Evolutionary conservation across 53 echinoderm and acorn worm genomes (phyloP).

Genomic region (Zoroaster sp.): DNA sequence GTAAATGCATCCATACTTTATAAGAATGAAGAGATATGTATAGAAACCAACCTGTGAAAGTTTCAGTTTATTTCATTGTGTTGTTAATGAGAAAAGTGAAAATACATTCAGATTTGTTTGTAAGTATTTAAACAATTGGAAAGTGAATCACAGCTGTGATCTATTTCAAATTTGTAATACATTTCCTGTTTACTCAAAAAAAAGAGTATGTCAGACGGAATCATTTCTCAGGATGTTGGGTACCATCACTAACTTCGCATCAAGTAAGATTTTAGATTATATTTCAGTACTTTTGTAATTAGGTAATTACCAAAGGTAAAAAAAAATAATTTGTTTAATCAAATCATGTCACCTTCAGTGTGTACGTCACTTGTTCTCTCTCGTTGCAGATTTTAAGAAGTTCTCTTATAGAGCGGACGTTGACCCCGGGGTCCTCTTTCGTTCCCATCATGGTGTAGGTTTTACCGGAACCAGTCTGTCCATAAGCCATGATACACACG

Average conservation of each 20-base stretch:
- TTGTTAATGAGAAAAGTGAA: too few relatives aligned
- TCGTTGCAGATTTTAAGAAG: conserved; percentile 83
- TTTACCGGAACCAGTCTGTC: conserved; percentile 96
- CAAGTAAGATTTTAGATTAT: too few relatives aligned
- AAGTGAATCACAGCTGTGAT: too few relatives aligned
- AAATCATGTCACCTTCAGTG: conserved; percentile 92
- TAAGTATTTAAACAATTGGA: neutral
- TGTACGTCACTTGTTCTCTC: conserved; percentile 77
- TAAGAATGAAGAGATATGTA: too few relatives aligned
- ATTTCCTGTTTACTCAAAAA: too few relatives aligned
- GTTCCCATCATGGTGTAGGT: conserved; percentile 98
- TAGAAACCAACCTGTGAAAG: too few relatives aligned
- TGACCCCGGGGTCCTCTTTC: conserved; percentile 90
- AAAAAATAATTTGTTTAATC: neutral
- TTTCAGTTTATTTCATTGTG: too few relatives aligned
- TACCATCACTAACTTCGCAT: neutral
- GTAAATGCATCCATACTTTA: too few relatives aligned
- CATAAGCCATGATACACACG: conserved; percentile 97
- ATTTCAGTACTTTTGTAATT: too few relatives aligned
- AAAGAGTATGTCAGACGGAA: too few relatives aligned
- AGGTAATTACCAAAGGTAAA: neutral
- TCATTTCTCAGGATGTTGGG: neutral
- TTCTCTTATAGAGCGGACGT: conserved; percentile 85
- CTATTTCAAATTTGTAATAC: too few relatives aligned
- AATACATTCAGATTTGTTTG: too few relatives aligned